These are phyloP conservation scores for Scelioninae gen. 2 DNA, from an alignment of 2,888 invertebrate genomes.

Conservation along the genomic window DNA sequence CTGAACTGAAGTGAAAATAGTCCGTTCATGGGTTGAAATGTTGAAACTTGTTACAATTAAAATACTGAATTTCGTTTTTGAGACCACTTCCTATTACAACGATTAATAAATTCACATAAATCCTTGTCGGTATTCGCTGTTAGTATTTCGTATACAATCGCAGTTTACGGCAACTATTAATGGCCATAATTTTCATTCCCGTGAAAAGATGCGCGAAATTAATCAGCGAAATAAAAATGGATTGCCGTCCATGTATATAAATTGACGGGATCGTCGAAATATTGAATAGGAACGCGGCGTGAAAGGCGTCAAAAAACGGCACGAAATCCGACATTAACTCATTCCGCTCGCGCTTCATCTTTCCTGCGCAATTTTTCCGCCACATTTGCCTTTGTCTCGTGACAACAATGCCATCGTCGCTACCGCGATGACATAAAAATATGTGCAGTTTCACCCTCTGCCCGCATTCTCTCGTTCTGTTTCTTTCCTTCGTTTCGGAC, in stretches of 20 bases:
- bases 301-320: constrained; percentile 63
- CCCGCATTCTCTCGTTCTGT: constrained; percentile 55
- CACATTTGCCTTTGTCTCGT: constrained; percentile 75
- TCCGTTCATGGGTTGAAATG: too few relatives aligned
- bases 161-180: too few relatives aligned
- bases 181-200: too few relatives aligned
- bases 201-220: neutral
- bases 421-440: constrained; percentile 74
- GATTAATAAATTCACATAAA: too few relatives aligned
- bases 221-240: neutral
- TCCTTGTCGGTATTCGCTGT: too few relatives aligned
- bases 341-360: constrained; percentile 68
- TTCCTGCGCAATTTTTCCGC: constrained; percentile 73
- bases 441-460: constrained; percentile 67
- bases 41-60: too few relatives aligned
- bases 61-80: too few relatives aligned
- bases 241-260: constrained; percentile 30
- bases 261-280: constrained; percentile 43
- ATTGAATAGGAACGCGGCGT: constrained; percentile 31
- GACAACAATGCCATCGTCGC: constrained; percentile 75
- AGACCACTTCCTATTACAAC: too few relatives aligned
- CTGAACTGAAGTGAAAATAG: too few relatives aligned
- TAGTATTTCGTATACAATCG: too few relatives aligned
- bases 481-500: constrained; percentile 36
- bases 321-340: constrained; percentile 69